Percentiles rank a stretch among this genome's conserved stretches.
These are phyloP conservation scores for Chanos chanos DNA, from an alignment of 2,797 vertebrate species.

Conservation along the genomic window DNA sequence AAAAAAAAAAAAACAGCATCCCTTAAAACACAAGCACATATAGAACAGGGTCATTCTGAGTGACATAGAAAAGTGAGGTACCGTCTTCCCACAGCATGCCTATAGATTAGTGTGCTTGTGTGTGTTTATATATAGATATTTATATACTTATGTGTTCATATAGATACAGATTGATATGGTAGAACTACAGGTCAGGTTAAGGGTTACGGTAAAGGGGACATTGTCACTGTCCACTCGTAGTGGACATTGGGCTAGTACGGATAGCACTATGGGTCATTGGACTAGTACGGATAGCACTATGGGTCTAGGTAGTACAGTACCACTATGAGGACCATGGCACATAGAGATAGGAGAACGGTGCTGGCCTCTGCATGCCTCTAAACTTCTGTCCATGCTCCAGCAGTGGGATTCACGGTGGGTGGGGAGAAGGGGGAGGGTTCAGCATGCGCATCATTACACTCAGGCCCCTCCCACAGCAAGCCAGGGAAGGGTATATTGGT, in stretches of 20 bases:
- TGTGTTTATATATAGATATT: conserved; percentile 62
- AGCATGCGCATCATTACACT: conserved; percentile 51
- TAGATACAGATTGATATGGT: no score
- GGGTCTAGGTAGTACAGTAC: conserved; percentile 27
- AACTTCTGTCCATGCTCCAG: conserved; percentile 37
- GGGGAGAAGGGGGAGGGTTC: conserved; percentile 13
- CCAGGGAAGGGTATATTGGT: conserved; percentile 14
- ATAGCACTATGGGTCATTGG: conserved; percentile 6
- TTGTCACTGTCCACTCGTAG: conserved; percentile 19
- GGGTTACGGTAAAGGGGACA: conserved; percentile 1
- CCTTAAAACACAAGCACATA: conserved; percentile 19
- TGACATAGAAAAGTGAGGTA: conserved; percentile 42
- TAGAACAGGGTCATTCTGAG: conserved; percentile 11
- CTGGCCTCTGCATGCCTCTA: conserved; percentile 42
- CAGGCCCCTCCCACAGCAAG: conserved; percentile 37
- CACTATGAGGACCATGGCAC: conserved; percentile 36
- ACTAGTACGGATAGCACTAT: conserved; percentile 23
- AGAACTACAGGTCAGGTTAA: conserved; percentile 9
- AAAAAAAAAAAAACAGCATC: conserved; percentile 44
- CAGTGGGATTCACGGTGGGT: no score
- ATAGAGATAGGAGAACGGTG: conserved; percentile 9
- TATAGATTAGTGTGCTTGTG: conserved; percentile 70
- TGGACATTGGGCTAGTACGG: conserved; percentile 4
- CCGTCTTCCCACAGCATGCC: conserved; percentile 65
- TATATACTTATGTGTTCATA: conserved; percentile 36